Evolutionary conservation across 2,888 invertebrate species (phyloP).

Genomic region (Ophonus ardosiacus): DNA sequence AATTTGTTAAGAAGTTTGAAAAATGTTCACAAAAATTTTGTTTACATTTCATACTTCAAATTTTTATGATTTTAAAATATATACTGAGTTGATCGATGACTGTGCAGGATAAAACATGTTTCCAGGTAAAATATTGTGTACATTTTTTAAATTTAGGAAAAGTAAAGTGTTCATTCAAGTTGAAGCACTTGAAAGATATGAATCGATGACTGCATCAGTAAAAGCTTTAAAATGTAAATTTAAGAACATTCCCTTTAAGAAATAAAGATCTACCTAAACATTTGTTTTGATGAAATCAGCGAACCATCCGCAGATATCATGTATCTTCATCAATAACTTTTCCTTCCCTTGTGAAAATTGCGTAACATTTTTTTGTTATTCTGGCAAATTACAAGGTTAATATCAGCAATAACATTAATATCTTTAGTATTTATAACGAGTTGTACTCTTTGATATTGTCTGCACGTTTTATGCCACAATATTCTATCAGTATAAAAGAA

Average conservation of each 20-base stretch:
- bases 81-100: not conserved
- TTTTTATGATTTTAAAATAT: not conserved
- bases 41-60: not conserved
- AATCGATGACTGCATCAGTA: conserved; percentile 5
- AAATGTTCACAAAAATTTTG: not conserved
- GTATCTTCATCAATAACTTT: conserved; percentile 12
- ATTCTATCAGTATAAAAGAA: too few species aligned
- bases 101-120: not conserved
- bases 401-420: not conserved
- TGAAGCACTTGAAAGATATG: not conserved
- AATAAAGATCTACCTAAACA: conserved; percentile 18
- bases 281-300: not conserved
- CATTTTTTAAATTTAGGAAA: not conserved
- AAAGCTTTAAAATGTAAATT: conserved; percentile 13
- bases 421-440: not conserved
- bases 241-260: conserved; percentile 6
- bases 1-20: not conserved
- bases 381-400: not conserved
- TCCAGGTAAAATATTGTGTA: not conserved
- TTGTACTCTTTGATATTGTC: not conserved
- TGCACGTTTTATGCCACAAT: too few species aligned
- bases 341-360: not conserved
- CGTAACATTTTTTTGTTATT: not conserved
- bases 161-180: not conserved
- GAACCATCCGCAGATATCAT: not conserved